These are phyloP conservation scores for Pseudoatta argentina DNA, from an alignment of 1,140 invertebrate species.

Conservation along the genomic window DNA sequence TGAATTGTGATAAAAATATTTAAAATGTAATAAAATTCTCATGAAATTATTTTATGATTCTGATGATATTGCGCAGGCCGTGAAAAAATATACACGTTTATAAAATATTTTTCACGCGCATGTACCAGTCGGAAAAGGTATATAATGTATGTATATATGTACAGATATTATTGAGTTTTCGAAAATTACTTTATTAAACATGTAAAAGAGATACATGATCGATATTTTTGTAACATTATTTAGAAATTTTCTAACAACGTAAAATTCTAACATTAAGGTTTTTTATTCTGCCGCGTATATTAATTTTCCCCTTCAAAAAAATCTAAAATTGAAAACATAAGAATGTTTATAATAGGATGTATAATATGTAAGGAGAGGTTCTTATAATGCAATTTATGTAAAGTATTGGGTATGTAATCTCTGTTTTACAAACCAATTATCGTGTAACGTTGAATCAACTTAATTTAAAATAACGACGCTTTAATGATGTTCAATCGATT, in stretches of 20 bases:
- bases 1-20: conserved; percentile 17
- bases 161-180: conserved; percentile 18
- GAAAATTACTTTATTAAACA: neutral
- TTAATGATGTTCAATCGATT: conserved; percentile 30
- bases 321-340: neutral
- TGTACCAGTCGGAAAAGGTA: neutral
- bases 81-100: conserved; percentile 1
- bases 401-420: neutral
- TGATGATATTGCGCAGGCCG: neutral
- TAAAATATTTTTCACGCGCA: conserved; percentile 5
- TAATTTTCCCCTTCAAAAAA: neutral
- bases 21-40: neutral
- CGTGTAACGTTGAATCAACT: neutral
- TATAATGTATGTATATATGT: neutral
- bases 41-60: conserved; percentile 21
- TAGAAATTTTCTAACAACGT: neutral
- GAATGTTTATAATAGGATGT: neutral
- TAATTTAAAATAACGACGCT: neutral
- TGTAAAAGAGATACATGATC: neutral
- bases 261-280: neutral
- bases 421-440: conserved; percentile 5
- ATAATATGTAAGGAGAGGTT: neutral
- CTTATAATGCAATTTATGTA: neutral
- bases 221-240: neutral
- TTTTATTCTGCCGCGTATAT: neutral